Percentiles rank a stretch among this genome's conserved stretches.
phyloP scores from a whole-genome alignment of 2,888 invertebrate genomes.

The Nymphalis urticae region DNA sequence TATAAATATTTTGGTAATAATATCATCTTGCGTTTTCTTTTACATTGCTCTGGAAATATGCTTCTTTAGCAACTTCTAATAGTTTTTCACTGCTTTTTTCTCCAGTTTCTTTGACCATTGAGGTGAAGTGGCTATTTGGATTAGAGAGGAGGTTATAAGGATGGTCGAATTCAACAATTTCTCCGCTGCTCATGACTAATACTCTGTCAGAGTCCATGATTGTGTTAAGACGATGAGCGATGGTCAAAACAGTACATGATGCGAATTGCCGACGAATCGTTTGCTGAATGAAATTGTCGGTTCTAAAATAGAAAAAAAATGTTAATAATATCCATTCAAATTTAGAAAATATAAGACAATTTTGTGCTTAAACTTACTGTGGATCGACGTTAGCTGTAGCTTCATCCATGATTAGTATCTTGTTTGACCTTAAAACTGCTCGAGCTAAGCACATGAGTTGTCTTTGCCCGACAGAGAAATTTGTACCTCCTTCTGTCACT shows the following conservation, averaged over 20 bases:
- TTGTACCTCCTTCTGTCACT: slow-evolving; percentile 88
- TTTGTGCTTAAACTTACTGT: slow-evolving; percentile 72
- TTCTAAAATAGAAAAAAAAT: slow-evolving; percentile 61
- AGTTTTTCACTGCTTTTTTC: slow-evolving; percentile 77
- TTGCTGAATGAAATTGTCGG: slow-evolving; percentile 91
- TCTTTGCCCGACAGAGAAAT: slow-evolving; percentile 94
- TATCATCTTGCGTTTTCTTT: slow-evolving; percentile 58
- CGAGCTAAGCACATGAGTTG: slow-evolving; percentile 94
- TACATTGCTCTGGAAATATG: slow-evolving; percentile 62
- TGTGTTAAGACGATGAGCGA: slow-evolving; percentile 95
- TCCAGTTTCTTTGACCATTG: slow-evolving; percentile 83
- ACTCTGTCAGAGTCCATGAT: slow-evolving; percentile 94
- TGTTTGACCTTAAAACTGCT: slow-evolving; percentile 91
- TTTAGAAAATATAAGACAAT: neutral
- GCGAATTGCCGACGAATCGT: slow-evolving; percentile 90
- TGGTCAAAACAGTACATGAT: slow-evolving; percentile 92
- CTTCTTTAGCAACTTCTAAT: slow-evolving; percentile 72
- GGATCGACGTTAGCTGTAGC: slow-evolving; percentile 97
- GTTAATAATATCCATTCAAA: neutral
- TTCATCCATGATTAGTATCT: slow-evolving; percentile 93
- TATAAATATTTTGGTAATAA: neutral
- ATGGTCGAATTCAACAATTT: slow-evolving; percentile 84
- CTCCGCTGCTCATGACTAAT: slow-evolving; percentile 83
- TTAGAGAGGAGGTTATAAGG: slow-evolving; percentile 82
- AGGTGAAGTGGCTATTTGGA: slow-evolving; percentile 76